Base-by-base conservation (phyloP, 2,113 vertebrate species). In the Nycticorax nycticorax region DNA sequence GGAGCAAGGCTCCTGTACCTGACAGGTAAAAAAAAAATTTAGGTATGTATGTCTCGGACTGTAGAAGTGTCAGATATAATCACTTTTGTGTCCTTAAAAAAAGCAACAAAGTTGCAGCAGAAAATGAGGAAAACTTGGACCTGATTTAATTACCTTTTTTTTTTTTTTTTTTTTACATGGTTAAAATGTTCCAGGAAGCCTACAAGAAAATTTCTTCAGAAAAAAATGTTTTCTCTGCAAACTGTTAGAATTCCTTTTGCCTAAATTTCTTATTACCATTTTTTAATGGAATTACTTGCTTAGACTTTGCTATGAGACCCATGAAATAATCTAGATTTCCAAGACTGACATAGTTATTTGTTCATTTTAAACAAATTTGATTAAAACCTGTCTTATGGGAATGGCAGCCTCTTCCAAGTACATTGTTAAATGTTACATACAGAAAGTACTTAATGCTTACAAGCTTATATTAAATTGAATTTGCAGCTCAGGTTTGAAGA, bases 391-490 rank as follows among this genome's bases (percentile, higher is more conserved):
- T 50, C 39, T 39, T 43, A 78, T 6, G 10, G 57, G 71, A 88
- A 88, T 18, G 8, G 30, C 39, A 90, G 66, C 43, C 60, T 39
- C 53, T 85, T 78, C 81, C 39, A 79, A 89, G 24, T 64, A 68
- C n/a, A 17, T n/a, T 60, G 56, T 59, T 85, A 66, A 89, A 85
- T n/a, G 41, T 63, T 82, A 84, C 50, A 84, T 86, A 92, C 63
- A 77, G 91, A 63, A 83, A 91, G 60, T 59, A 75, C 37, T 86
- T 96, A 80, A 87, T 89, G 77, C 76, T 89, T 94, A 93, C 28
- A 94, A 87, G 73, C 88, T 91, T 92, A 73, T 39, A 80, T 83
- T 84, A 93, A 96, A 94, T 84, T 94, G 55, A 87, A 96, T 87
- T 91, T 77, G 59, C 69, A 95, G 89, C 69, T 85, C 28, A 59